phyloP scores from a whole-genome alignment of 2,888 invertebrate species.

The Leptinotarsa haldemani region DNA sequence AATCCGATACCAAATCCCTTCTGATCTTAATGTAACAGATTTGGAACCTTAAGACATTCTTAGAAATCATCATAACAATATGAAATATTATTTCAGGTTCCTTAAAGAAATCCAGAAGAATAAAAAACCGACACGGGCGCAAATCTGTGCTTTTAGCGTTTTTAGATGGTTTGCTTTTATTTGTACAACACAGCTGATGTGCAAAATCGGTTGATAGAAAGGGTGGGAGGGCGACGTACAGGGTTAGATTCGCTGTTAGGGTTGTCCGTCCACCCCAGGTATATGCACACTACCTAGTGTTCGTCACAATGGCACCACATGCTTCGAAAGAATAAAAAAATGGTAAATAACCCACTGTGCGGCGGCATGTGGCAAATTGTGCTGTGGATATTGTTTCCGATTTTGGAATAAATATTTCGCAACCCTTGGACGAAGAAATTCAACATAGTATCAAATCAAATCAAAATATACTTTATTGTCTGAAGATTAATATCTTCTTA shows the following conservation, averaged over 20 bases:
- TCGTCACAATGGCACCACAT: conserved; percentile 60
- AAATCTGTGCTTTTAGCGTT: conserved; percentile 46
- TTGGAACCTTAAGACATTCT: conserved; percentile 54
- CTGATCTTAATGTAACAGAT: conserved; percentile 58
- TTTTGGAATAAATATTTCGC: conserved; percentile 26
- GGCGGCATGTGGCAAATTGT: conserved; percentile 60
- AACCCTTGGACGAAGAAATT: neutral
- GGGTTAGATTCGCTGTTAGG: conserved; percentile 57
- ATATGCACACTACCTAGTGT: conserved; percentile 51
- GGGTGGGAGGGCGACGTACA: conserved; percentile 50
- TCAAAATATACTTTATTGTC: no score
- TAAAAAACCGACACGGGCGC: conserved; percentile 43
- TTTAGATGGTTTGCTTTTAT: conserved; percentile 48
- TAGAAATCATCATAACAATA: conserved; percentile 58
- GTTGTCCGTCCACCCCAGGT: conserved; percentile 58
- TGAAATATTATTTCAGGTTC: conserved; percentile 61
- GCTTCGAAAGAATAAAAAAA: conserved; percentile 59
- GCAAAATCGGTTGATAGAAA: conserved; percentile 55
- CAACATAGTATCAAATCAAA: neutral
- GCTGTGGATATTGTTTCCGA: conserved; percentile 23
- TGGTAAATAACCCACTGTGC: conserved; percentile 60
- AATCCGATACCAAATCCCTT: conserved; percentile 42
- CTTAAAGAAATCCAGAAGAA: conserved; percentile 46
- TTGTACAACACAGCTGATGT: conserved; percentile 62
- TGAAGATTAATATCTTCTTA: no score